Base-by-base conservation (phyloP, 2,797 vertebrate species). In the Centroberyx gerrardi region DNA sequence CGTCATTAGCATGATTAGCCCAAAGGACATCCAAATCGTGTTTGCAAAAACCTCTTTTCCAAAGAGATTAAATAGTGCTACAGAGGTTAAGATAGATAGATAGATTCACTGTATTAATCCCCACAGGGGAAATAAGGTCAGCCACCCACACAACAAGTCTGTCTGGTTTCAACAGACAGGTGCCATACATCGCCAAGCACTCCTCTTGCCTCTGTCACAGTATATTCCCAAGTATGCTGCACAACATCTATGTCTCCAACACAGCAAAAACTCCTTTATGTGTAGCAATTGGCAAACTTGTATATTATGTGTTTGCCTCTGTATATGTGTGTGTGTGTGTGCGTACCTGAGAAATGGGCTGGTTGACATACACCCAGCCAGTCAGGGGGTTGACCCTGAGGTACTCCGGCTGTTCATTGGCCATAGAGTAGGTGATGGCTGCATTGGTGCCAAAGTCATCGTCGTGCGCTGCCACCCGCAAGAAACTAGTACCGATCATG, bases 281-380 rank as follows among this genome's bases (percentile, higher is more conserved):
- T 48, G 46, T 18, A 27, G 18, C 6, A 15, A 49, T 1, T 22
- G n/a, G 36, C 17, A 18, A 18, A n/a, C 17, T 51, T 51, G n/a
- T 15, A 2, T 12, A 40, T 15, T 60, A 15, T 38, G 28, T 51
- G 55, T 51, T 56, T 69, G 54, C 38, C 44, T 70, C 56, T 36
- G 44, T 60, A 46, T 54, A 22, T 54, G 59, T 53, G 58, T 44
- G 58, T 53, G 59, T 33, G 44, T 8, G 6, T 29, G 44, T 55
- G 3, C 62, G 10, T 86, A 98, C 97, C 96, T 96, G 96, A 40
- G 95, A 96, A 78, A 97, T 94, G 63, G 96, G 96, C 28, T 96
- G 95, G 89, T 95, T 96, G 68, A 97, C 96, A 29, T 94, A 98
- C 68, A 98, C 94, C 96, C 97, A 97, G 74, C 97, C 97, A 0